These are phyloP conservation scores for Octopus sinensis DNA, from an alignment of 1,140 invertebrate species.

Conservation along the genomic window DNA sequence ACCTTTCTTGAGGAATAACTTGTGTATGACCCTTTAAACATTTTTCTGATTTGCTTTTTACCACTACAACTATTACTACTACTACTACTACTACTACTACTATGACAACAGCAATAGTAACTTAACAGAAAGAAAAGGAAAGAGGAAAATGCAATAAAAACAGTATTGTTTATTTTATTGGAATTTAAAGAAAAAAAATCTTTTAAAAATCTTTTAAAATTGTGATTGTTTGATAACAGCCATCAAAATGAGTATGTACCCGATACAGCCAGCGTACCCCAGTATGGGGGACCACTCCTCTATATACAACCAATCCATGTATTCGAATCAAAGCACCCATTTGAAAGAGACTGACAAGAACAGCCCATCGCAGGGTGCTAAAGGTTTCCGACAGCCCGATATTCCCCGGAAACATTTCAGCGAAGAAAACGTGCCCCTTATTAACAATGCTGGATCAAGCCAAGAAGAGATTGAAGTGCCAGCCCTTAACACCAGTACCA, in stretches of 20 bases:
- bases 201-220: no score
- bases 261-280: neutral
- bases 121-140: no score
- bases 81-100: no score
- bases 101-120: no score
- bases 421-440: neutral
- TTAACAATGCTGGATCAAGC: neutral
- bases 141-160: no score
- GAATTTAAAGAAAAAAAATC: no score
- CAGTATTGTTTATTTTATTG: no score
- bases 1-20: no score
- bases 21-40: no score
- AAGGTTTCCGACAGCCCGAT: neutral
- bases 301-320: conserved; percentile 2
- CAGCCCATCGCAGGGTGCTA: neutral
- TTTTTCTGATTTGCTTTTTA: no score
- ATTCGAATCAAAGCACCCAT: neutral
- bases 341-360: neutral
- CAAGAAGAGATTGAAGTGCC: neutral
- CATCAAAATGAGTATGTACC: neutral
- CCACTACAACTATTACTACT: no score
- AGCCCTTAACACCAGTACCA: neutral
- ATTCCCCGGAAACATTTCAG: neutral
- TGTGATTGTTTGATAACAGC: no score
- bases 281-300: neutral